These are phyloP conservation scores for Thamnophis elegans DNA, from an alignment of 2,797 vertebrate genomes.

Conservation along the genomic window DNA sequence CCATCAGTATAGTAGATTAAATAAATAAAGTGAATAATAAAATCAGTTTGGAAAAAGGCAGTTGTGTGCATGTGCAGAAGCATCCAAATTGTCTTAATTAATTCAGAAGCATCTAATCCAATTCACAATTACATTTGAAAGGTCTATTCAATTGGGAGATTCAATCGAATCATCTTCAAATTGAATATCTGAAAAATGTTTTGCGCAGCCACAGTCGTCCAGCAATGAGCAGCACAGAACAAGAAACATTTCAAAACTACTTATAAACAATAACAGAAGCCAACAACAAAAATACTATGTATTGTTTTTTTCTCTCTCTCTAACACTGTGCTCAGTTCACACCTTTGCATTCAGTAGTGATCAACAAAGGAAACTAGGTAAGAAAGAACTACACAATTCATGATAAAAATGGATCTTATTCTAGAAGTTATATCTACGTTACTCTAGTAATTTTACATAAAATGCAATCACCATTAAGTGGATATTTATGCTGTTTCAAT, in stretches of 20 bases:
- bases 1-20: not conserved
- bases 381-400: not conserved
- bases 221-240: not conserved
- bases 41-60: not conserved
- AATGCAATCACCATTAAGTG: constrained; percentile 17
- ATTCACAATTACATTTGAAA: not conserved
- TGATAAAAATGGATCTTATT: constrained; percentile 1
- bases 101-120: not conserved
- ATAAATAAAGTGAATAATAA: not conserved
- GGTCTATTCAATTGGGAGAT: not conserved
- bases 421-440: constrained; percentile 12
- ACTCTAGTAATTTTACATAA: constrained; percentile 10
- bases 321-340: not conserved
- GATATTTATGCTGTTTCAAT: constrained; percentile 1
- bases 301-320: not conserved
- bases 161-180: not conserved
- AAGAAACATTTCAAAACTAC: not conserved
- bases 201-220: not conserved
- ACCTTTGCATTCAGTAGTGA: not conserved
- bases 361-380: not conserved
- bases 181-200: not conserved
- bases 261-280: not conserved
- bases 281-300: not conserved
- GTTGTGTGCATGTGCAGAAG: not conserved
- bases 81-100: not conserved